A percentile compares a stretch with the other conserved stretches of the same genome.
phyloP scores from a whole-genome alignment of 2,888 invertebrate genomes.

The Orthosia gracilis region DNA sequence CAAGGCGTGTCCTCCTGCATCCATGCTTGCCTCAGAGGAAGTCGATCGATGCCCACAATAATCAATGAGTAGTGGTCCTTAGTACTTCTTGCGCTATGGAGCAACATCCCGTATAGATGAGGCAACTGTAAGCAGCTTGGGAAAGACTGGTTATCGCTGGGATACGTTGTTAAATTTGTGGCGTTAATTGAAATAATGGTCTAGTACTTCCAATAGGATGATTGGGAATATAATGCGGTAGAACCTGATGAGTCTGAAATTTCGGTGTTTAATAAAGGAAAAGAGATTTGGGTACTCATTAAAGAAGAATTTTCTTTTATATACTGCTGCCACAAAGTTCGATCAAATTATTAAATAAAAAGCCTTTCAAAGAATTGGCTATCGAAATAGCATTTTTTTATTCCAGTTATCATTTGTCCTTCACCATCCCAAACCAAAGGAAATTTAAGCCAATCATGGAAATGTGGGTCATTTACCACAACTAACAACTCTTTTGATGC shows the following conservation, averaged over 20 bases:
- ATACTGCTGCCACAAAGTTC: too few species aligned
- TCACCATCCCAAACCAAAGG: background rate
- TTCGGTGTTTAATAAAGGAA: background rate
- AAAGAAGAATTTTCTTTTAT: background rate
- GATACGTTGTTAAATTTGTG: slow-evolving; percentile 8
- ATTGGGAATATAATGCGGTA: background rate
- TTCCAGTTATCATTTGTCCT: too few species aligned
- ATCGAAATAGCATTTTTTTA: too few species aligned
- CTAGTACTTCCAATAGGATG: background rate
- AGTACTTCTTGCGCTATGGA: slow-evolving; percentile 16
- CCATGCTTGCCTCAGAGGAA: slow-evolving; percentile 50
- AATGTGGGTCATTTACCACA: background rate
- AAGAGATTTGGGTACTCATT: background rate
- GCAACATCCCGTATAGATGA: slow-evolving; percentile 54
- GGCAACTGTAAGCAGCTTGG: slow-evolving; percentile 23
- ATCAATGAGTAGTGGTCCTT: slow-evolving; percentile 32
- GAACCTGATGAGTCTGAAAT: background rate
- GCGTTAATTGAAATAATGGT: background rate
- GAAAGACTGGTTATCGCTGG: slow-evolving; percentile 21
- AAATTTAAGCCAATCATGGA: background rate
- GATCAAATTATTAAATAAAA: too few species aligned
- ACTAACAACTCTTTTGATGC: background rate
- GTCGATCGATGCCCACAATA: slow-evolving; percentile 38
- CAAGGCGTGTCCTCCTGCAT: slow-evolving; percentile 4
- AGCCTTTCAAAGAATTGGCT: too few species aligned